Conservation (phyloP, 2,797 vertebrate genomes). For the Meriones psammophilus region DNA sequence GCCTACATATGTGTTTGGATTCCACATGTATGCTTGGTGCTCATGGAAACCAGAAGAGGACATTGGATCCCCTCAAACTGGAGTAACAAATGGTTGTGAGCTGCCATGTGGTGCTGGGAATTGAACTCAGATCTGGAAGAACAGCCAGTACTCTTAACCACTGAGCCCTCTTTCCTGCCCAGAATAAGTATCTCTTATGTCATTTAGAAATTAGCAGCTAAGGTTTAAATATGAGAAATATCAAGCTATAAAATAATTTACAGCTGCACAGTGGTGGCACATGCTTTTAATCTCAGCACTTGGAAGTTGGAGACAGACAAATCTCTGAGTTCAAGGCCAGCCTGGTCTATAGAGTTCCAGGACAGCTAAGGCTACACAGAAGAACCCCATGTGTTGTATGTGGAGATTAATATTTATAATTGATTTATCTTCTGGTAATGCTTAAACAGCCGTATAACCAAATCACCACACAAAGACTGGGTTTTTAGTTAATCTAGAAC, state of each 20-base stretch:
- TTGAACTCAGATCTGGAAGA: not conserved
- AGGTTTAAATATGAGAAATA: constrained; percentile 33
- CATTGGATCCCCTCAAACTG: not conserved
- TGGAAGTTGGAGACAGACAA: not conserved
- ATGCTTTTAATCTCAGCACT: not conserved
- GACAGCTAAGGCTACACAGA: not conserved
- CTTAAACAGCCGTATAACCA: too few relatives aligned
- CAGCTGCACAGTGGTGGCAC: not conserved
- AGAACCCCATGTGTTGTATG: not conserved
- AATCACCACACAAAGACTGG: too few relatives aligned
- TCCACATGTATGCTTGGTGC: not conserved
- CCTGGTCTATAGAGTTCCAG: not conserved
- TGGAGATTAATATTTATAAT: too few relatives aligned
- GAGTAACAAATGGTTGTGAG: not conserved
- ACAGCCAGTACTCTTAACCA: not conserved
- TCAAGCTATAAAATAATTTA: not conserved
- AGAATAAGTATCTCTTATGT: not conserved
- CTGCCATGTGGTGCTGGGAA: not conserved
- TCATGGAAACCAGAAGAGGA: not conserved
- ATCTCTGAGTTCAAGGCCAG: not conserved
- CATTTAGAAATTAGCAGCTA: constrained; percentile 33
- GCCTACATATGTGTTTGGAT: not conserved
- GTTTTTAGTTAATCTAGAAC: too few relatives aligned
- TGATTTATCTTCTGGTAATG: too few relatives aligned
- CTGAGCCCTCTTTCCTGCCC: not conserved